These are phyloP conservation scores for Rostratula benghalensis DNA, from an alignment of 2,113 vertebrate species.

Conservation along the genomic window DNA sequence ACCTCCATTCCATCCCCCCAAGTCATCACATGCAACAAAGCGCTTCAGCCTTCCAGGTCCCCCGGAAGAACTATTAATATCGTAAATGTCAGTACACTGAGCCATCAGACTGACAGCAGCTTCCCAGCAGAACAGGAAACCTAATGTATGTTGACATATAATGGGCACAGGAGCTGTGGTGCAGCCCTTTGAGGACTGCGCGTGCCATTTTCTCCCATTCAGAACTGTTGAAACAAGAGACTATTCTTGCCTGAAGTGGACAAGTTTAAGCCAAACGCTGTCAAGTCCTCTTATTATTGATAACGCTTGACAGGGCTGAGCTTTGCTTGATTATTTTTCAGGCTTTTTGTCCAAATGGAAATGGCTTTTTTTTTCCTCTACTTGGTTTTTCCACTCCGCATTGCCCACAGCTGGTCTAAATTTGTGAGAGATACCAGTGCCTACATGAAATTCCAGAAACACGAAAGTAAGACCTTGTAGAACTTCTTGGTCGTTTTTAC, in stretches of 20 bases:
- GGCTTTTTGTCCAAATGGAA: neutral
- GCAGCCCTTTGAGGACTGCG: neutral
- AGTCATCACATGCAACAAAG: neutral
- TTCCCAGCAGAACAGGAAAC: neutral
- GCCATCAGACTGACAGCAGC: neutral
- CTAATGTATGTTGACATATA: neutral
- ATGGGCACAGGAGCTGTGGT: neutral
- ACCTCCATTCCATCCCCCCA: neutral
- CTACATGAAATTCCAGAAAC: neutral
- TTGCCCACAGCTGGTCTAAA: neutral
- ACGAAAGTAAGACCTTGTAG: neutral
- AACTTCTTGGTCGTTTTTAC: neutral
- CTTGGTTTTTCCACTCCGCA: neutral
- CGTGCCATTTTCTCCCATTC: neutral
- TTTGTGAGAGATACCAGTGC: neutral
- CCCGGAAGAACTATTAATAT: neutral
- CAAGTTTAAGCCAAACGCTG: conserved; percentile 31
- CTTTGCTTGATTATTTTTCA: conserved; percentile 3
- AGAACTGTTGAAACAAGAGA: neutral
- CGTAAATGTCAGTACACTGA: neutral
- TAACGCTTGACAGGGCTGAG: neutral
- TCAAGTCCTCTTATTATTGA: conserved; percentile 4
- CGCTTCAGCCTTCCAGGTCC: neutral
- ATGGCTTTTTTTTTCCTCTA: neutral
- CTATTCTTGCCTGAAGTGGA: conserved; percentile 1